Conservation (phyloP, 1,140 invertebrate species). For the Acromyrmex heyeri region DNA sequence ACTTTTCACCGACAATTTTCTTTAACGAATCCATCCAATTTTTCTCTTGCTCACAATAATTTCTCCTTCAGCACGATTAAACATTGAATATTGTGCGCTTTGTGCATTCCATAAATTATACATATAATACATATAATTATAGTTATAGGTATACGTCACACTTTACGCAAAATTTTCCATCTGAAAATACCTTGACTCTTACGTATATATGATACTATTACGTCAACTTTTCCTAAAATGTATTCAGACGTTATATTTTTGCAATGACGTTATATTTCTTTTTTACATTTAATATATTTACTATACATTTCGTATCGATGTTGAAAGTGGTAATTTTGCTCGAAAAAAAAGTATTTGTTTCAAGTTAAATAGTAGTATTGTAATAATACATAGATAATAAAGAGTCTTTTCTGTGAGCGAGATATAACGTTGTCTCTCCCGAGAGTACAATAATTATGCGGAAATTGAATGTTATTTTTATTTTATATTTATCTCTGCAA, state of each 20-base stretch:
- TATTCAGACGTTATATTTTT: background rate
- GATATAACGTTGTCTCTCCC: background rate
- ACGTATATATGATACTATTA: background rate
- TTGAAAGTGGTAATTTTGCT: background rate
- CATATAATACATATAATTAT: too few relatives aligned
- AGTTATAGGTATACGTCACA: background rate
- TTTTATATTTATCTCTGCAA: background rate
- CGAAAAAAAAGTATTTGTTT: background rate
- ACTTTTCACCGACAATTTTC: conserved; percentile 1
- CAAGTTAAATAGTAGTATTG: background rate
- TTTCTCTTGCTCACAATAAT: background rate
- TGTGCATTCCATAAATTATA: background rate
- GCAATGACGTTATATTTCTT: too few relatives aligned
- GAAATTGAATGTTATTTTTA: background rate
- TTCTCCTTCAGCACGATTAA: background rate
- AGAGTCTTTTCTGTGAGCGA: background rate
- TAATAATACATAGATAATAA: background rate
- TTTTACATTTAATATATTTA: background rate
- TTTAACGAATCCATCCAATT: background rate
- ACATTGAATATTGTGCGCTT: background rate
- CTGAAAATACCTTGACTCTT: too few relatives aligned
- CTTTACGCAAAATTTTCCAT: background rate
- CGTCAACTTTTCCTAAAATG: background rate
- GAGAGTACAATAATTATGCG: background rate
- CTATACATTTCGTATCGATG: background rate